Percentiles rank a stretch among this genome's conserved stretches.
phyloP scores from a whole-genome alignment of 2,797 vertebrate genomes.

The Mus caroli region DNA sequence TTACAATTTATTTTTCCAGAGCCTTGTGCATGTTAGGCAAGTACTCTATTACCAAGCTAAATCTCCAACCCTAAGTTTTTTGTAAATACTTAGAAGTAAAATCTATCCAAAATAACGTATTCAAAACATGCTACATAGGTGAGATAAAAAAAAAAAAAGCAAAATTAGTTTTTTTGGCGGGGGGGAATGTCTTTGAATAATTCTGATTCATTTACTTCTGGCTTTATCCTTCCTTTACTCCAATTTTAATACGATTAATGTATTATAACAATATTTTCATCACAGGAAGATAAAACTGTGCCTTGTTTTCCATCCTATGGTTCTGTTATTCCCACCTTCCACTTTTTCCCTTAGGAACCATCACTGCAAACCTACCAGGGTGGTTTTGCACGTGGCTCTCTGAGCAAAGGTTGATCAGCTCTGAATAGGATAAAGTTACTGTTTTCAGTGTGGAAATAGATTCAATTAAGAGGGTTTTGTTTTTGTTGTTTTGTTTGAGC shows the following conservation, averaged over 20 bases:
- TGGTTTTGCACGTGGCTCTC: conserved; percentile 28
- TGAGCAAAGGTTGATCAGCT: conserved; percentile 61
- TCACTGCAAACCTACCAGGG: conserved; percentile 47
- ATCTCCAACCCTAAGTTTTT: neutral
- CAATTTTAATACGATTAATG: conserved; percentile 40
- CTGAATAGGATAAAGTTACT: conserved; percentile 72
- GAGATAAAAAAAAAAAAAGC: neutral
- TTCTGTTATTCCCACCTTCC: conserved; percentile 22
- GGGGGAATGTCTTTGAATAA: neutral
- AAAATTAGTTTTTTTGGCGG: neutral
- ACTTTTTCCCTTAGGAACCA: conserved; percentile 48
- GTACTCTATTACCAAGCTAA: neutral
- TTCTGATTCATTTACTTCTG: conserved; percentile 38
- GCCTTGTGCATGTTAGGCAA: neutral
- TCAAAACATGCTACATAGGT: conserved; percentile 22
- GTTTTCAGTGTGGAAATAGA: conserved; percentile 50
- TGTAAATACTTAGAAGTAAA: neutral
- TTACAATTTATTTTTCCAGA: neutral
- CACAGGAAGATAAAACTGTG: conserved; percentile 11
- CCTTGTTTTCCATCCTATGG: neutral
- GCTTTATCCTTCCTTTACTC: conserved; percentile 14
- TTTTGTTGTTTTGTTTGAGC: neutral
- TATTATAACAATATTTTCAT: conserved; percentile 51
- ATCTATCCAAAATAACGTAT: conserved; percentile 25
- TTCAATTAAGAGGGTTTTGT: neutral